A percentile compares a stretch with the other conserved stretches of the same genome.
These are phyloP conservation scores for Zophobas atratus DNA, from an alignment of 1,140 invertebrate genomes.

Conservation along the genomic window DNA sequence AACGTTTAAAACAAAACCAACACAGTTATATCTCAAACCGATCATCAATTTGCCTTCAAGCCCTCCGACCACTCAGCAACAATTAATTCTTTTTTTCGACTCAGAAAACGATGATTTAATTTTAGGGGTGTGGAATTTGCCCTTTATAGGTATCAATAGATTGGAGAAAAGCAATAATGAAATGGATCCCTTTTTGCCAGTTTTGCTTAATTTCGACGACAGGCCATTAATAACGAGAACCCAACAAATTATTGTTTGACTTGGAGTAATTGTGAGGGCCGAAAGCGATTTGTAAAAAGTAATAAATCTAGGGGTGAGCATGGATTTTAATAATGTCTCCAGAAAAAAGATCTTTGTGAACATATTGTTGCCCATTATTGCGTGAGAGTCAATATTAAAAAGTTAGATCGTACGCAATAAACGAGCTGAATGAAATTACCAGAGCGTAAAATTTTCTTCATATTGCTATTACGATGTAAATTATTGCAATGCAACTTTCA, in stretches of 20 bases:
- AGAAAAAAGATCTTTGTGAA: constrained; percentile 18
- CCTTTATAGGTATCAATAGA: constrained; percentile 3
- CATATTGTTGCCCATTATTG: constrained; percentile 9
- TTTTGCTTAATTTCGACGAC: constrained; percentile 23
- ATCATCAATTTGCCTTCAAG: neutral
- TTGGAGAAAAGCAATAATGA: constrained; percentile 7
- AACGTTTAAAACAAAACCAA: no score
- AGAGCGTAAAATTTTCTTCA: constrained; percentile 21
- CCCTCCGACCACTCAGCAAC: no score
- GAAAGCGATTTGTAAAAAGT: constrained; percentile 18
- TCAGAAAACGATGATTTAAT: no score
- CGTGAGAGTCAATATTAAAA: constrained; percentile 32
- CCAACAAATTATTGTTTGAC: constrained; percentile 10
- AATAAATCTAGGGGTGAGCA: constrained; percentile 17
- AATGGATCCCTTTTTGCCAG: constrained; percentile 13
- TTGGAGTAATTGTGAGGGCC: constrained; percentile 7
- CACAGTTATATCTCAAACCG: neutral
- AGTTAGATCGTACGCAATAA: constrained; percentile 11
- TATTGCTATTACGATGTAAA: constrained; percentile 23
- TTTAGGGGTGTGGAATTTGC: neutral
- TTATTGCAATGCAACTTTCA: constrained; percentile 3
- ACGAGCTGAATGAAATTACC: neutral
- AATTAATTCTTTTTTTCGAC: no score
- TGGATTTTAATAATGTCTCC: constrained; percentile 13
- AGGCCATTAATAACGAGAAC: constrained; percentile 19